Conservation (phyloP, 2,888 invertebrate genomes). For the Caenorhabditis angaria region DNA sequence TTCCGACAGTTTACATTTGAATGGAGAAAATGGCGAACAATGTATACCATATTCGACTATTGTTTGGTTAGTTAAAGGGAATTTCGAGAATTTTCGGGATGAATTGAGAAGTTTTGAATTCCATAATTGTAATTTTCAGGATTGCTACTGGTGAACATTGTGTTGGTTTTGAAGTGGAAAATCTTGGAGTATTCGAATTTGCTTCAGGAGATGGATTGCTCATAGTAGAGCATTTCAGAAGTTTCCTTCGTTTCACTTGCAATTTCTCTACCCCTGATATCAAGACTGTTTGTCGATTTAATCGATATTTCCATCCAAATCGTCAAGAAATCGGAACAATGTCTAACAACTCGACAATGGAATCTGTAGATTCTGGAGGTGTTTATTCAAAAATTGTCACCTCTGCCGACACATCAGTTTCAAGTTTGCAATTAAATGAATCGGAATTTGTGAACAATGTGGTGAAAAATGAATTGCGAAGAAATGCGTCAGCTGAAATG, state of each 20-base stretch:
- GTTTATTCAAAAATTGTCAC: slow-evolving; percentile 40
- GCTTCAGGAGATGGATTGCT: background rate
- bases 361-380: slow-evolving; percentile 38
- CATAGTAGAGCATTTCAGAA: too few relatives aligned
- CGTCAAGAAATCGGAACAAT: slow-evolving; percentile 26
- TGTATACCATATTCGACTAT: slow-evolving; percentile 38
- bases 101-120: slow-evolving; percentile 49
- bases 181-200: slow-evolving; percentile 22
- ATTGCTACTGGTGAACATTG: slow-evolving; percentile 36
- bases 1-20: slow-evolving; percentile 33
- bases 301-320: slow-evolving; percentile 33
- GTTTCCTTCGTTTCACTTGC: slow-evolving; percentile 37
- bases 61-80: slow-evolving; percentile 33
- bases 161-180: slow-evolving; percentile 35
- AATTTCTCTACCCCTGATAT: slow-evolving; percentile 34
- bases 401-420: slow-evolving; percentile 38
- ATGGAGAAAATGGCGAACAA: slow-evolving; percentile 23
- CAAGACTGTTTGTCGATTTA: slow-evolving; percentile 42
- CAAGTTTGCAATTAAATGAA: slow-evolving; percentile 38
- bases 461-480: slow-evolving; percentile 37
- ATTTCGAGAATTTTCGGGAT: too few relatives aligned
- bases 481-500: slow-evolving; percentile 41
- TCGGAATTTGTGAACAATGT: slow-evolving; percentile 34
- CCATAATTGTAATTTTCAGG: slow-evolving; percentile 40
- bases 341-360: slow-evolving; percentile 47